phyloP scores from a whole-genome alignment of 2,113 vertebrate genomes.

The pig (Sus scrofa) region DNA sequence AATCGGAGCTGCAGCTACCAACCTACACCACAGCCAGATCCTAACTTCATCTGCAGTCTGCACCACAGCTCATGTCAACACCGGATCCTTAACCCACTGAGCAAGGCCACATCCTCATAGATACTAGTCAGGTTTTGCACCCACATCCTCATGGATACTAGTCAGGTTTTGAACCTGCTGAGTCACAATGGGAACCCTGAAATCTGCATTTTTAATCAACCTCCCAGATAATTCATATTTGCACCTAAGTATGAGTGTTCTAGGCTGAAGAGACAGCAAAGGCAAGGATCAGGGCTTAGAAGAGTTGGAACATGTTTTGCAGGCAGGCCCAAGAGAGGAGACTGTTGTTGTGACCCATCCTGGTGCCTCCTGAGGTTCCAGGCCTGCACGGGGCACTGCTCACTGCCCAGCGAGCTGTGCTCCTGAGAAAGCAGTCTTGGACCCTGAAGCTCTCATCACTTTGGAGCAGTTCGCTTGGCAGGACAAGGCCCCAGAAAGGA shows the following conservation, averaged over 20 bases:
- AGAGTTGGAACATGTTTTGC: neutral
- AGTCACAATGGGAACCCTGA: neutral
- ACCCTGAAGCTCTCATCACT: neutral
- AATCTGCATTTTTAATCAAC: neutral
- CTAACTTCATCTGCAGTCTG: too few species aligned
- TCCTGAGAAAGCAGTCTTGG: neutral
- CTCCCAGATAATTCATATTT: neutral
- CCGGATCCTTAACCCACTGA: too few species aligned
- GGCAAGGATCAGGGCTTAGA: neutral
- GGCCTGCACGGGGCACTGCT: rapidly evolving
- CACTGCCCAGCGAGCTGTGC: neutral
- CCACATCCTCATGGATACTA: too few species aligned
- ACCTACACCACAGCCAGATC: too few species aligned
- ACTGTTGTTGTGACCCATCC: rapidly evolving
- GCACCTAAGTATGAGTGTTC: neutral
- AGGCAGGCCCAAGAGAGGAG: neutral
- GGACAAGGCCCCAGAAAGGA: neutral
- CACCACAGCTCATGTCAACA: too few species aligned
- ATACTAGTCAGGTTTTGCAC: too few species aligned
- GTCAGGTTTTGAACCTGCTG: too few species aligned
- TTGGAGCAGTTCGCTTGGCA: neutral
- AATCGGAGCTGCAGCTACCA: too few species aligned
- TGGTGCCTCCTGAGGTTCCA: neutral
- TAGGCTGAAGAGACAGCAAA: neutral
- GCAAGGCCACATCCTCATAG: too few species aligned